These are phyloP conservation scores for Apogon hyalosoma DNA, from an alignment of 2,797 vertebrate species.

Conservation along the genomic window DNA sequence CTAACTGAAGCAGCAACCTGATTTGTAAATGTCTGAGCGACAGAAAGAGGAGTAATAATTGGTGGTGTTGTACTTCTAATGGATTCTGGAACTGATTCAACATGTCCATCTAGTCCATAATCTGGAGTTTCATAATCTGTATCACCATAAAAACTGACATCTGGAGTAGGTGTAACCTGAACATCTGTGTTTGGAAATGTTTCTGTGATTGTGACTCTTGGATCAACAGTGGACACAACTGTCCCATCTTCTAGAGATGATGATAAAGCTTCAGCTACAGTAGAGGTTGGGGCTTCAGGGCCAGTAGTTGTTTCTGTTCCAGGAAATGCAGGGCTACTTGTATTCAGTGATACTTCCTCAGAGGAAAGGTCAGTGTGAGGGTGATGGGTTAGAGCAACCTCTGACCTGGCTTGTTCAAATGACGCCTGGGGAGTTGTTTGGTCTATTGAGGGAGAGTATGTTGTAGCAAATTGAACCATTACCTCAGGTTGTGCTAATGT, in stretches of 20 bases:
- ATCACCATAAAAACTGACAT: background rate
- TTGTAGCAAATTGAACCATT: conserved; percentile 50
- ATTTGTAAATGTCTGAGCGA: conserved; percentile 35
- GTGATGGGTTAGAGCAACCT: conserved; percentile 44
- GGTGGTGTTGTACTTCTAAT: conserved; percentile 9
- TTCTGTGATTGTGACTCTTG: conserved; percentile 24
- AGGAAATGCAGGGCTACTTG: conserved; percentile 33
- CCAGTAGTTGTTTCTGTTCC: conserved; percentile 35
- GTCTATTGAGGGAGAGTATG: conserved; percentile 32
- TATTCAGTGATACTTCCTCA: conserved; percentile 28
- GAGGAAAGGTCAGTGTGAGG: conserved; percentile 33
- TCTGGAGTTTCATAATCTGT: conserved; percentile 17
- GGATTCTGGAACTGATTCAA: conserved; percentile 28
- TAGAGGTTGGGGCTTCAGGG: background rate
- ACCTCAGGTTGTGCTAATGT: conserved; percentile 43
- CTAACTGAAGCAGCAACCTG: conserved; percentile 12
- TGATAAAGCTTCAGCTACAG: conserved; percentile 9
- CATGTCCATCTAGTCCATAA: background rate
- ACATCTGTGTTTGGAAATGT: conserved; percentile 6
- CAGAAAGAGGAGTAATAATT: conserved; percentile 10
- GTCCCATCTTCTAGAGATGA: conserved; percentile 19
- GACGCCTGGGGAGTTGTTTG: conserved; percentile 35
- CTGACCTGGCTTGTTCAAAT: conserved; percentile 59
- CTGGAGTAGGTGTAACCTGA: background rate
- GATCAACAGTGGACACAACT: conserved; percentile 29